Evolutionary conservation across 2,888 invertebrate species (phyloP), one percentile per base, ranked within the genome.

Genomic region (Axea sp.): DNA sequence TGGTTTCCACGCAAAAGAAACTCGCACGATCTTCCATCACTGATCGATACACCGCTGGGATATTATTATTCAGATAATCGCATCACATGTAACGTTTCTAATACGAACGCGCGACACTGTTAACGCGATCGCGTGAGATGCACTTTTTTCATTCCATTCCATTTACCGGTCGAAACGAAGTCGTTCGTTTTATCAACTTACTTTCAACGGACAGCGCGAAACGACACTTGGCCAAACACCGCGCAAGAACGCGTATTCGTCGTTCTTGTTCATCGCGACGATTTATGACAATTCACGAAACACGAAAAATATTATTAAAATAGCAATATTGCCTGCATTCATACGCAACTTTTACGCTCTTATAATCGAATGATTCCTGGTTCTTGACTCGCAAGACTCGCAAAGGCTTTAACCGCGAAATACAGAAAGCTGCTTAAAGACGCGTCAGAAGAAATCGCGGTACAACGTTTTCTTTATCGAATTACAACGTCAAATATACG

Each of bases 1-100:
- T n/a, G 77, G 77, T 73, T 77, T 77, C 77, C 64, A 68, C 69
- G 71, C 62, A 64, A 67, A 35, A 28, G 24, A 51, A 49, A 49
- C 47, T 26, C 76, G 72, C 76, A 73, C 75, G 75, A 77, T 76
- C 59, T 72, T 64, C 35, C 31, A 69, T 75, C 60, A 64, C 62
- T 47, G 68, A 28, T 69, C 68, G 60, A 60, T 68, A 69, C 30
- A 37, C 53, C 43, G 45, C 60, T 53, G 30, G 69, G 60, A 68
- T 69, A 57, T 69, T 53, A 69, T 69, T 69, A 69, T 60, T 69
- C 53, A 69, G 69, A 69, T 69, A 69, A 69, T 69, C 69, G 60
- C 60, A 53, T 69, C 47, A 60, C 69, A 60, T 45, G 53, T 69
- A 60, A 60, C 69, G 49, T 53, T 53, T 60, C 39, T 31, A 51